Base-by-base conservation (phyloP, 1,140 invertebrate species). In the Aphaenogaster floridana region DNA sequence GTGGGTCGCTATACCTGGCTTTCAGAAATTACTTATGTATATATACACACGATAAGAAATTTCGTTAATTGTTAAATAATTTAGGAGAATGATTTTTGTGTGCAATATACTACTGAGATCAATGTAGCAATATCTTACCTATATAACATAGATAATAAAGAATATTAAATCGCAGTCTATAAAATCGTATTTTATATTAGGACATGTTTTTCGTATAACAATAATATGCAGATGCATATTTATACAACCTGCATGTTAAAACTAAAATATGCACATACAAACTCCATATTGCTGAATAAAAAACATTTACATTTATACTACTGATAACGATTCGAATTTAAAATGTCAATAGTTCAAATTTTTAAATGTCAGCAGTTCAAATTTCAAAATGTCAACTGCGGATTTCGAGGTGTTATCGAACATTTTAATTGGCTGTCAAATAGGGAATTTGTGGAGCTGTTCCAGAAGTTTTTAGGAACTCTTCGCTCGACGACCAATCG, bases 21-120 rank as follows among this genome's bases (percentile, higher is more conserved):
- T 34, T 71, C 8, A 69, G 7, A 81, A 81, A 45, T 54, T 54
- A 54, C 8, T 42, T 63, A 63, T 61, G 42, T 71, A 57, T 21
- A 57, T 21, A 21, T 81, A 57, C 7, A 48, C 28, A 28, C 6
- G 7, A 77, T 39, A 69, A 71, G 2, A 71, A 45, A 71, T 57
- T 81, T 57, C 11, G 21, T 81, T 71, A 80, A 15, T 15, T 78
- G 42, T 72, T 81, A 81, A 57, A 72, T 71, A 57, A 81, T 45
- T 81, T 81, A 81, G 17, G 3, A 48, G 21, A 28, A 52, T 42
- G 45, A 57, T 21, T 71, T 80, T 42, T 72, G 21, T 81, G 21
- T 80, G 78, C 36, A 57, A 57, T 71, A 71, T 45, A 42, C 39
- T 39, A 66, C 8, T 28, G 42, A 72, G 50, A 81, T 39, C 15